phyloP scores from a whole-genome alignment of 2,888 invertebrate genomes.

The Rhagium mordax region DNA sequence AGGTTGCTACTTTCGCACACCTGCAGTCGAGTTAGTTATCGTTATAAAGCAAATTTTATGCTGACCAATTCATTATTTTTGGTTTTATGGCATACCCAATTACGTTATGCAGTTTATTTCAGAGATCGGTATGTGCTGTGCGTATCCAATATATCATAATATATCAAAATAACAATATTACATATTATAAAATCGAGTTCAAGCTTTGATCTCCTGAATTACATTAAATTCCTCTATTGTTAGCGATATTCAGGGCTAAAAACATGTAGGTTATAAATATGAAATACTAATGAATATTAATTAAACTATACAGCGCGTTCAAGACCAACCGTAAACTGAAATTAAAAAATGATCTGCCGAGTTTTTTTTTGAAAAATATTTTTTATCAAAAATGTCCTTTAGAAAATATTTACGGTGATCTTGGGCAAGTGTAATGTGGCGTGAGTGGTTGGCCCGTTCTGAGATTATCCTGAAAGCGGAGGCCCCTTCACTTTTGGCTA shows the following conservation, averaged over 20 bases:
- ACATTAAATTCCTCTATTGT: too few relatives aligned
- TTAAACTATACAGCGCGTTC: too few relatives aligned
- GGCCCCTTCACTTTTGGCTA: not conserved
- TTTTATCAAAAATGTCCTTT: not conserved
- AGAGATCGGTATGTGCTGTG: too few relatives aligned
- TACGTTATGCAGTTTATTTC: not conserved
- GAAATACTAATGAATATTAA: too few relatives aligned
- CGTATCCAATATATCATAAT: too few relatives aligned
- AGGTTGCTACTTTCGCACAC: not conserved
- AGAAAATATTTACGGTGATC: not conserved
- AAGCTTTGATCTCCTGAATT: too few relatives aligned
- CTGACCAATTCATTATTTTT: not conserved
- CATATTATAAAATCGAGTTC: too few relatives aligned
- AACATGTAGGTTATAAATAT: too few relatives aligned
- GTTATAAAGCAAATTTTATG: not conserved
- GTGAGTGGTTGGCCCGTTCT: not conserved
- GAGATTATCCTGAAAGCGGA: conserved; percentile 4
- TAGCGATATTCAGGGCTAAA: too few relatives aligned
- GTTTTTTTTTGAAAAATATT: not conserved
- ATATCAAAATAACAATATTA: too few relatives aligned
- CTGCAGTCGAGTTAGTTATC: not conserved
- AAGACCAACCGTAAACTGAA: too few relatives aligned
- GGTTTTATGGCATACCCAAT: not conserved
- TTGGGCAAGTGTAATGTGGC: not conserved
- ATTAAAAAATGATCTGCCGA: too few relatives aligned